Percentiles rank a stretch among this genome's conserved stretches.
These are phyloP conservation scores for Vidua chalybeata DNA, from an alignment of 2,113 vertebrate species.

Conservation along the genomic window DNA sequence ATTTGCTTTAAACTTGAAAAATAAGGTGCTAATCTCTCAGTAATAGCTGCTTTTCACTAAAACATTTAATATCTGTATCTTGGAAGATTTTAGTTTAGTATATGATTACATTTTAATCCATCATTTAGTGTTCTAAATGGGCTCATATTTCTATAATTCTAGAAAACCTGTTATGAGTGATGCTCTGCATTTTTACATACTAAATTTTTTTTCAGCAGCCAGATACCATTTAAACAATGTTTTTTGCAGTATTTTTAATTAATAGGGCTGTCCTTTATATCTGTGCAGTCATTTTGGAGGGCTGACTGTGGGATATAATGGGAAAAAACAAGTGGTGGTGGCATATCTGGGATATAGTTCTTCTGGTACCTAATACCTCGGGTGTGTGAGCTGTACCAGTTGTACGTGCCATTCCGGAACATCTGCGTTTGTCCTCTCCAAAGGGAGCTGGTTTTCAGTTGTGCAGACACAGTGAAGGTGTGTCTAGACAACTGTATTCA, in stretches of 20 bases:
- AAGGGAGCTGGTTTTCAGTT: not conserved
- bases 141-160: not conserved
- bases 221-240: not conserved
- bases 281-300: not conserved
- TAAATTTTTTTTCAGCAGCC: not conserved
- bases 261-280: not conserved
- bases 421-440: not conserved
- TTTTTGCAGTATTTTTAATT: not conserved
- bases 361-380: not conserved
- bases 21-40: not conserved
- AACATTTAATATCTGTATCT: not conserved
- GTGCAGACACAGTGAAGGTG: not conserved
- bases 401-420: not conserved
- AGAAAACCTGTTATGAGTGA: not conserved
- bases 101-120: not conserved
- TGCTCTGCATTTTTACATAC: not conserved
- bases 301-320: not conserved
- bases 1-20: slow-evolving; percentile 32
- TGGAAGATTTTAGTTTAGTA: not conserved
- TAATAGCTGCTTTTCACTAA: not conserved
- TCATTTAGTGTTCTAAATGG: not conserved
- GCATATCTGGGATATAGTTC: not conserved
- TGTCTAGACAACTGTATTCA: not conserved
- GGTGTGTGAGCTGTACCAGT: not conserved
- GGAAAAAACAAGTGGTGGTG: not conserved